phyloP scores from a whole-genome alignment of 2,888 invertebrate species.

The Pachliopta kotzebuea region DNA sequence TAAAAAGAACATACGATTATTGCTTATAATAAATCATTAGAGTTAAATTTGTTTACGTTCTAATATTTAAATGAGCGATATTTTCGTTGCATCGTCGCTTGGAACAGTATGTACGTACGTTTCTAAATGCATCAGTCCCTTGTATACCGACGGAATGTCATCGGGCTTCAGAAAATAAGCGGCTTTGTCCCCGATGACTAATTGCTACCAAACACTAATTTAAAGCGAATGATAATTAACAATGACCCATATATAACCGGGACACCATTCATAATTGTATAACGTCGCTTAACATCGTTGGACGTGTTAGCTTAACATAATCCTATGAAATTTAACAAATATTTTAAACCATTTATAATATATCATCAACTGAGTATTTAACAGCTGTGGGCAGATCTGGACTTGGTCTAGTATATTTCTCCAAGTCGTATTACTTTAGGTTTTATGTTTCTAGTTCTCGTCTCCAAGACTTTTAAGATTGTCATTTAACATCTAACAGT shows the following conservation, averaged over 20 bases:
- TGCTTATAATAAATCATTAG: too few species aligned
- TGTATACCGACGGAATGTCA: conserved; percentile 14
- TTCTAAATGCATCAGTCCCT: background rate
- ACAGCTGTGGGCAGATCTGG: too few species aligned
- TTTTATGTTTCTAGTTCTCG: too few species aligned
- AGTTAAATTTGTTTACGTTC: too few species aligned
- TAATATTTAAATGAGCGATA: background rate
- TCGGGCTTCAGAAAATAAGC: conserved; percentile 10
- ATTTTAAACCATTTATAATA: background rate
- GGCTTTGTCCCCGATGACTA: conserved; percentile 15
- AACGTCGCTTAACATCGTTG: background rate
- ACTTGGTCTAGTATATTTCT: too few species aligned
- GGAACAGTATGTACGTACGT: background rate
- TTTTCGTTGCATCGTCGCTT: background rate
- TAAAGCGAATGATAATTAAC: conserved; percentile 1
- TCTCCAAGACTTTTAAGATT: too few species aligned
- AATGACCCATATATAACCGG: conserved; percentile 1
- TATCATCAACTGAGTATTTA: too few species aligned
- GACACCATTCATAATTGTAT: conserved; percentile 10
- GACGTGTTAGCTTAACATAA: background rate
- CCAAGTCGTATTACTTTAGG: too few species aligned
- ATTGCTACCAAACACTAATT: conserved; percentile 19
- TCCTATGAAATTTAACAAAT: conserved; percentile 4
- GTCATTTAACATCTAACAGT: too few species aligned
- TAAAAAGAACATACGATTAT: too few species aligned